These are phyloP conservation scores for Anas capensis DNA, from an alignment of 2,797 vertebrate genomes.

Conservation along the genomic window DNA sequence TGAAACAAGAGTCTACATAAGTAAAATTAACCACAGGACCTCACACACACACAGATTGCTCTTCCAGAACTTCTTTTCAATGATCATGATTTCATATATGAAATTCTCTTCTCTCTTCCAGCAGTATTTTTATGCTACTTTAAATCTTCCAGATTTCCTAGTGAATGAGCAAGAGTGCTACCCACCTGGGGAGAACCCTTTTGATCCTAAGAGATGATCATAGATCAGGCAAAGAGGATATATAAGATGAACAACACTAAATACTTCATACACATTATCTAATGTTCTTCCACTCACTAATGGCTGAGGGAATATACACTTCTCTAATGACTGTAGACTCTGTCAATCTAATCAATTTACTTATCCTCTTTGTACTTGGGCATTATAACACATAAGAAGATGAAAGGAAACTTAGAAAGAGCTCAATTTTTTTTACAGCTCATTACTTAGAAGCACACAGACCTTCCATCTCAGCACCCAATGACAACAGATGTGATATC, in stretches of 20 bases:
- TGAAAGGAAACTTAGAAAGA: conserved; percentile 41
- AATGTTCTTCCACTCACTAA: conserved; percentile 7
- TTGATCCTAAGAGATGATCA: background rate
- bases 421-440: conserved; percentile 14
- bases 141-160: background rate
- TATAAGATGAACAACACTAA: background rate
- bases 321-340: background rate
- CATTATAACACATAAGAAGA: conserved; percentile 34
- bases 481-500: background rate
- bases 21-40: background rate
- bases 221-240: conserved; percentile 11
- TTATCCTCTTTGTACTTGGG: background rate
- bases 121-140: background rate
- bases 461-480: conserved; percentile 5
- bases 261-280: background rate
- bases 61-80: background rate
- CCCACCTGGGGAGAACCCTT: background rate
- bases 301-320: background rate
- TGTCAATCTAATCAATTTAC: background rate
- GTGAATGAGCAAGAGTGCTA: background rate
- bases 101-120: background rate
- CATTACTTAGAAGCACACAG: conserved; percentile 30
- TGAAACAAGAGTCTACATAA: background rate
- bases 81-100: background rate
- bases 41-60: background rate